These are phyloP conservation scores for Psococerastis gibbosa DNA, from an alignment of 2,888 invertebrate genomes.

Conservation along the genomic window DNA sequence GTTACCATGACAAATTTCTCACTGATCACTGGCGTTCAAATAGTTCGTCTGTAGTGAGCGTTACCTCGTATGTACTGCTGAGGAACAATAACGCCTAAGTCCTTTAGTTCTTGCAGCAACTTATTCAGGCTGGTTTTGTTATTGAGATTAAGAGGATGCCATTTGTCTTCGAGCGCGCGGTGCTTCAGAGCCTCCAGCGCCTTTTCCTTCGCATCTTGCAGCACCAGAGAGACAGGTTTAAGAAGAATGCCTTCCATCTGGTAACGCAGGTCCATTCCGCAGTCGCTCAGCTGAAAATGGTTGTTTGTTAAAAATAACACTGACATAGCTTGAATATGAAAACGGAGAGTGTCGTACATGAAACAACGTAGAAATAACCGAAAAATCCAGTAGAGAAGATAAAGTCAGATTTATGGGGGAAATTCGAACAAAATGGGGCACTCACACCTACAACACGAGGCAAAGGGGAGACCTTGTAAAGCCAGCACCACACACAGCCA, in stretches of 20 bases:
- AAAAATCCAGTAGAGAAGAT: no score
- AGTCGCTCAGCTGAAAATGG: slow-evolving; percentile 35
- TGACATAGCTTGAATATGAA: no score
- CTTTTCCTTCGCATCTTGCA: slow-evolving; percentile 63
- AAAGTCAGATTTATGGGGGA: slow-evolving; percentile 5
- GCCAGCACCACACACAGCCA: no score
- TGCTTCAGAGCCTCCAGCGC: slow-evolving; percentile 63
- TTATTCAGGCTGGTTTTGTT: slow-evolving; percentile 48
- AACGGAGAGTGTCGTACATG: no score
- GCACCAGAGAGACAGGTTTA: slow-evolving; percentile 50
- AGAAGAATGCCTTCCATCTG: slow-evolving; percentile 73
- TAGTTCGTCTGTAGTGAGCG: no score
- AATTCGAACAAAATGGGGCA: no score
- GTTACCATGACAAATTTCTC: neutral
- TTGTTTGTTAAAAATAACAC: no score
- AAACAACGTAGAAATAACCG: no score
- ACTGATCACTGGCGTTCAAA: no score
- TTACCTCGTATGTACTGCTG: slow-evolving; percentile 40
- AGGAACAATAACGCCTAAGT: slow-evolving; percentile 42
- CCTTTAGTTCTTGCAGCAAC: slow-evolving; percentile 48
- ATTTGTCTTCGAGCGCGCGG: slow-evolving; percentile 59
- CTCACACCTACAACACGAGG: no score
- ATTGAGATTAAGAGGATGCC: slow-evolving; percentile 66
- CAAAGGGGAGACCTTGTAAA: no score
- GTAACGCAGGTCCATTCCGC: slow-evolving; percentile 80